These are phyloP conservation scores for Xylota segnis DNA, from an alignment of 2,888 invertebrate species.

Conservation along the genomic window DNA sequence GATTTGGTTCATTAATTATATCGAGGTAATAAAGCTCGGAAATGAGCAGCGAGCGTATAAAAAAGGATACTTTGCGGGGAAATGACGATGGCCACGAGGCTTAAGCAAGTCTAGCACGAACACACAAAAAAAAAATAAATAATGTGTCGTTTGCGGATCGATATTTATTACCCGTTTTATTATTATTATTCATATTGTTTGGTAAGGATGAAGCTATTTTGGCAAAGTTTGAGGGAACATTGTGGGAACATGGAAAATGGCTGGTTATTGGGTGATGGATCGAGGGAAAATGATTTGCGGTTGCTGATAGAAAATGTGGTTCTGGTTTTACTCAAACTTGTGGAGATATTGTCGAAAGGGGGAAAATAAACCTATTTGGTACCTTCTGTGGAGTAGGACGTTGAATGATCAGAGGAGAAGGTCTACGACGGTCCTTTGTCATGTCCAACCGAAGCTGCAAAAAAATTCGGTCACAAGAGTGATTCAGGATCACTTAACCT, in stretches of 20 bases:
- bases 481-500: no score
- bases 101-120: neutral
- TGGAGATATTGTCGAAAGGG: no score
- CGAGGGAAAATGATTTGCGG: neutral
- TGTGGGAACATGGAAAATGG: neutral
- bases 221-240: neutral
- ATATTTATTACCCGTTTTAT: conserved; percentile 67
- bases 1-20: conserved; percentile 75
- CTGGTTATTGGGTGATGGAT: neutral
- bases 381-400: no score
- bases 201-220: neutral
- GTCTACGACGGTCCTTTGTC: no score
- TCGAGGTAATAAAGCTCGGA: conserved; percentile 66
- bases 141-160: conserved; percentile 56
- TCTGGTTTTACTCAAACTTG: no score
- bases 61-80: conserved; percentile 30
- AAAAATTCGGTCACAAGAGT: no score
- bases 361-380: no score
- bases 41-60: conserved; percentile 51
- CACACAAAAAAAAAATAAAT: conserved; percentile 31
- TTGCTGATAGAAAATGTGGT: no score
- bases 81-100: conserved; percentile 12
- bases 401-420: no score
- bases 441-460: no score
- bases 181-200: conserved; percentile 58